Conservation (phyloP, 2,888 invertebrate genomes). For the Pomacea canaliculata region DNA sequence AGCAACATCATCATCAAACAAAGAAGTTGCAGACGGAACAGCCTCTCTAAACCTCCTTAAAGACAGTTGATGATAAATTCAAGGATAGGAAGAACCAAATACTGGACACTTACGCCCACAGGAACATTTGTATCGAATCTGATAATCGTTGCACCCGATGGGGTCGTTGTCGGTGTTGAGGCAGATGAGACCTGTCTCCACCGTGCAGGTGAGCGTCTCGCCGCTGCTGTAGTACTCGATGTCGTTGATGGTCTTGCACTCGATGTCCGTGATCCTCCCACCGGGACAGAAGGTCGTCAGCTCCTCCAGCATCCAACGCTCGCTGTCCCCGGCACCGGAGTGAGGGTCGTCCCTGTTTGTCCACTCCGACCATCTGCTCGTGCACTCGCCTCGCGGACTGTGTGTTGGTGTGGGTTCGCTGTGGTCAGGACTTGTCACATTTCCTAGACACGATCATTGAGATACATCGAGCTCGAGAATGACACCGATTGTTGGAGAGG, state of each 20-base stretch:
- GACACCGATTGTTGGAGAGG: too few relatives aligned
- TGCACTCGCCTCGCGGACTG: background rate
- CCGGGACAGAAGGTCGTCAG: conserved; percentile 12
- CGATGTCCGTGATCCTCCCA: conserved; percentile 55
- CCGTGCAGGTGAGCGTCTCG: conserved; percentile 51
- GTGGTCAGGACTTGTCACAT: too few relatives aligned
- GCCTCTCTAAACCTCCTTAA: too few relatives aligned
- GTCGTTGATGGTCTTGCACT: conserved; percentile 50
- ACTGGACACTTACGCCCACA: conserved; percentile 69
- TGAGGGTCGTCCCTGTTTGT: conserved; percentile 35
- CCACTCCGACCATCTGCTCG: conserved; percentile 38
- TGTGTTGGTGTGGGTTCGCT: too few relatives aligned
- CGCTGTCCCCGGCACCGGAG: conserved; percentile 9
- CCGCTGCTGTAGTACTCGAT: conserved; percentile 44
- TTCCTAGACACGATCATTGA: too few relatives aligned
- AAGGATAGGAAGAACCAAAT: background rate
- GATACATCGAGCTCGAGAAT: too few relatives aligned
- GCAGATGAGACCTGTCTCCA: conserved; percentile 79
- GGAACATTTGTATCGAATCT: conserved; percentile 65
- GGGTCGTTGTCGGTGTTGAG: conserved; percentile 43
- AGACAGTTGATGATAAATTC: background rate
- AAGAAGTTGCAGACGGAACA: too few relatives aligned
- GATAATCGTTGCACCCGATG: conserved; percentile 56
- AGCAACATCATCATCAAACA: too few relatives aligned
- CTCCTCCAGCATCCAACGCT: conserved; percentile 8